Percentiles rank a stretch among this genome's conserved stretches.
Evolutionary conservation across 2,888 invertebrate genomes (phyloP).

Genomic region (Halictus ligatus): DNA sequence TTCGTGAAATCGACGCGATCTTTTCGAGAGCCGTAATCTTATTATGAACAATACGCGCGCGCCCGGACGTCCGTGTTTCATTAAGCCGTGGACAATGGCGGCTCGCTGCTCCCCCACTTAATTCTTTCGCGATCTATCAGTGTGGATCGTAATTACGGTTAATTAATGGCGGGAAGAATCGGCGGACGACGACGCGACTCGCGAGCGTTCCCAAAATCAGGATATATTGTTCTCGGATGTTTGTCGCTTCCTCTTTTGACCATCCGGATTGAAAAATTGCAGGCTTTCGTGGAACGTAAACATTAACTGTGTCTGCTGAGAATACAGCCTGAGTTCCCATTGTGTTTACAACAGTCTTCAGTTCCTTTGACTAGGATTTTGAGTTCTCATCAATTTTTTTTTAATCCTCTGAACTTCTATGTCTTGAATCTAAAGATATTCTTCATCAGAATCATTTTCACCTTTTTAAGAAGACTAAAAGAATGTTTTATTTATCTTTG

Average conservation of each 20-base stretch:
- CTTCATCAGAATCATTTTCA: no score
- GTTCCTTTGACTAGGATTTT: no score
- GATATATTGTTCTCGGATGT: background rate
- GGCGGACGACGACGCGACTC: background rate
- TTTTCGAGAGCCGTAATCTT: conserved; percentile 46
- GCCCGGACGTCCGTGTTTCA: conserved; percentile 59
- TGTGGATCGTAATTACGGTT: conserved; percentile 37
- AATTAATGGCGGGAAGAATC: conserved; percentile 46
- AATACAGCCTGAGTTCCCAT: no score
- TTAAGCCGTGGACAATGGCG: conserved; percentile 41
- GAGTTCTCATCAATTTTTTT: no score
- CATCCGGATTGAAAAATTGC: background rate
- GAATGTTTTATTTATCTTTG: no score
- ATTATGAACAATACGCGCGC: conserved; percentile 45
- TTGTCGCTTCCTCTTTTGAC: background rate
- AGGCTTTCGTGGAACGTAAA: no score
- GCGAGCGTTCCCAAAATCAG: conserved; percentile 45
- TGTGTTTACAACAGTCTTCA: no score
- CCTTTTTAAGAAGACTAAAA: no score
- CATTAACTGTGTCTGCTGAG: no score
- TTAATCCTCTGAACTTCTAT: no score
- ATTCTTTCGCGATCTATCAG: conserved; percentile 1
- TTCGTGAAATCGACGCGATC: conserved; percentile 59
- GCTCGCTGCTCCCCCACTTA: background rate
- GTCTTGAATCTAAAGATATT: no score